Percentiles rank a stretch among this genome's conserved stretches.
Conservation (phyloP, 2,888 invertebrate species). For the Napeogenes sylphis region DNA sequence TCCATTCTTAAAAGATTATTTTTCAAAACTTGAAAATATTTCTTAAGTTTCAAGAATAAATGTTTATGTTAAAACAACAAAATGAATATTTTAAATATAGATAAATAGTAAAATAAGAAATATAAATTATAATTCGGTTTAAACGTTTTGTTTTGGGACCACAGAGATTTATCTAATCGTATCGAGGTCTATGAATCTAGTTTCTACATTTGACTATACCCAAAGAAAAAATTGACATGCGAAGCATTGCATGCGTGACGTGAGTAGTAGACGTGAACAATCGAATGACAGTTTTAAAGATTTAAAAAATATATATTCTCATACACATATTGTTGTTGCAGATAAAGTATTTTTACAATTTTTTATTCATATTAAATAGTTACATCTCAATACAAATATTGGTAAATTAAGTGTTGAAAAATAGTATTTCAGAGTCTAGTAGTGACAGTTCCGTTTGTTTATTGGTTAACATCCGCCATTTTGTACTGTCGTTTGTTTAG, state of each 20-base stretch:
- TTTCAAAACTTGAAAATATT: too few relatives aligned
- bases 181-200: conserved; percentile 4
- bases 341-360: conserved; percentile 65
- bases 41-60: too few relatives aligned
- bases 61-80: too few relatives aligned
- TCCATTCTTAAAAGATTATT: too few relatives aligned
- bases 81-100: too few relatives aligned
- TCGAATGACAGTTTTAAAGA: conserved; percentile 69
- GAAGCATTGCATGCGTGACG: conserved; percentile 44
- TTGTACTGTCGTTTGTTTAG: conserved; percentile 78
- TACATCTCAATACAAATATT: conserved; percentile 41
- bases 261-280: conserved; percentile 59
- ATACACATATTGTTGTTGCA: conserved; percentile 57
- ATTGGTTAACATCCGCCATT: conserved; percentile 78
- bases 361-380: conserved; percentile 58
- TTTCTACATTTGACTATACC: conserved; percentile 5
- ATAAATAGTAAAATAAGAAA: too few relatives aligned
- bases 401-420: conserved; percentile 50
- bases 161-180: not conserved
- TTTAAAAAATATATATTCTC: conserved; percentile 59
- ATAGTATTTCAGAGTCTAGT: conserved; percentile 45
- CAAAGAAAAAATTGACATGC: conserved; percentile 34
- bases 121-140: too few relatives aligned
- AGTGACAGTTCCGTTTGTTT: conserved; percentile 75
- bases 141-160: not conserved